Base-by-base conservation (phyloP, 1,140 invertebrate genomes). In the Bombus sylvicola region DNA sequence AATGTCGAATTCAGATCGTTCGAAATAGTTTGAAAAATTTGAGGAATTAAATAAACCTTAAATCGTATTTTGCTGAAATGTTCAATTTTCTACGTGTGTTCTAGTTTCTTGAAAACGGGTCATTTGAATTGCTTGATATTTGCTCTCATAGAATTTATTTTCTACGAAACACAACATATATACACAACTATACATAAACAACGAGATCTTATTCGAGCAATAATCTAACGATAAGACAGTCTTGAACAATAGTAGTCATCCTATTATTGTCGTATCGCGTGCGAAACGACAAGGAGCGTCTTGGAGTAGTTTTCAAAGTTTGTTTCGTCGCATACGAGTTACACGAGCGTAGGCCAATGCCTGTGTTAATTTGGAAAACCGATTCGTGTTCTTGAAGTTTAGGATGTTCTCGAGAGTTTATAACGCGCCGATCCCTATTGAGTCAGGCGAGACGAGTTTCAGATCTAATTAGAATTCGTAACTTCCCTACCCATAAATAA, bases 391-490 rank as follows among this genome's bases (percentile, higher is more conserved):
- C 12, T 28, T 15, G 1, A 76, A 76, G 74, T 76, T 76, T 15
- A 9, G n/a, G 6, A 15, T 43, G 15, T 43, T n/a, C 41, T 10
- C 3, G 41, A 43, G 71, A 18, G 22, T 53, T 78, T 78, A 78
- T 10, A 28, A 78, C 28, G 39, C 57, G 15, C n/a, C 59, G n/a
- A 39, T 64, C 53, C 53, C 74, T 59, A 76, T 78, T 78, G 75
- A 41, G 37, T 43, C 57, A 41, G 28, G 4, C 28, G 28, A 41
- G 39, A 10, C 57, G 37, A 78, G 59, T 64, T 37, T 37, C 75
- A 12, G 15, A 37, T 13, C 28, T 78, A 64, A 78, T 78, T 78
- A 22, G 37, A 78, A 78, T 64, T 78, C 15, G 59, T 34, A 77
- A 64, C 37, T 64, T 77, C 1, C 18, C 75, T 41, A 18, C 18